These are phyloP conservation scores for Diarsia dahlii DNA, from an alignment of 2,888 invertebrate species.

Conservation along the genomic window DNA sequence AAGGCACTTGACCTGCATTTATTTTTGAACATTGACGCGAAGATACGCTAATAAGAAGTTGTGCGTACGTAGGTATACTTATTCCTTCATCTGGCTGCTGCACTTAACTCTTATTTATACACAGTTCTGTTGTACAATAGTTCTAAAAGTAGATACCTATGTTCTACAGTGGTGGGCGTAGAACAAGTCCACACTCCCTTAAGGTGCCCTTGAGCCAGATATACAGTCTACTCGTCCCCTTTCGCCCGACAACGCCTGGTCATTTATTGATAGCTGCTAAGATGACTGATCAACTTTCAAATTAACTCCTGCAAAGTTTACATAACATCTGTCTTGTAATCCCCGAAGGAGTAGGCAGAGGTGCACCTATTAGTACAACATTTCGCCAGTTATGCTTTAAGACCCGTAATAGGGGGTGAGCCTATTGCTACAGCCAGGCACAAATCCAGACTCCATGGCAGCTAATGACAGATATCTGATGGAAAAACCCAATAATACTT, in stretches of 20 bases:
- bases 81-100: not conserved
- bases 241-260: conserved; percentile 21
- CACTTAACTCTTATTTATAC: not conserved
- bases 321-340: too few relatives aligned
- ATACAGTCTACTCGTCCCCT: conserved; percentile 32
- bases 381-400: too few relatives aligned
- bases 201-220: conserved; percentile 47
- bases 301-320: not conserved
- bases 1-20: not conserved
- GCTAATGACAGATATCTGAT: too few relatives aligned
- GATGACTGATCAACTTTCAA: not conserved
- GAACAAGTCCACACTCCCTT: conserved; percentile 35
- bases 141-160: conserved; percentile 26
- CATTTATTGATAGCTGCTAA: not conserved
- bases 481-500: too few relatives aligned
- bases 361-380: too few relatives aligned
- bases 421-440: too few relatives aligned
- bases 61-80: not conserved
- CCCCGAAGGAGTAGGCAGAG: too few relatives aligned
- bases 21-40: not conserved
- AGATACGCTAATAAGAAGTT: not conserved
- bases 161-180: not conserved
- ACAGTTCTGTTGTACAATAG: conserved; percentile 2
- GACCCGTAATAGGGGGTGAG: too few relatives aligned
- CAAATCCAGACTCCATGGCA: too few relatives aligned